phyloP scores from a whole-genome alignment of 1,140 invertebrate genomes.

The Goniozus legneri region DNA sequence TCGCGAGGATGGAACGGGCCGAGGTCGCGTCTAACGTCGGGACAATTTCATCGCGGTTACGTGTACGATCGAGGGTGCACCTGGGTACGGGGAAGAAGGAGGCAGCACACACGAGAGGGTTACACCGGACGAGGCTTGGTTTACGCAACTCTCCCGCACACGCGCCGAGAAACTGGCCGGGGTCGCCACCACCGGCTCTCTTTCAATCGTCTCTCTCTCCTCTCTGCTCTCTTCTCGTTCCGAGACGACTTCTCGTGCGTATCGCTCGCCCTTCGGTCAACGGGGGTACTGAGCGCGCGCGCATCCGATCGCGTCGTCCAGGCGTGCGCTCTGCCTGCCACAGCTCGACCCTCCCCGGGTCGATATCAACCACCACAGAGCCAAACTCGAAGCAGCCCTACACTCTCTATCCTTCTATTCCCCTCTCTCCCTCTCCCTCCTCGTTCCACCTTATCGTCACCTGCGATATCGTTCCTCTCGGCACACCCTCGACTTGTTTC shows the following conservation, averaged over 20 bases:
- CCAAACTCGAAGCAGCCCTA: no score
- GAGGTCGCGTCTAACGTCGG: no score
- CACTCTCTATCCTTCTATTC: slow-evolving; percentile 17
- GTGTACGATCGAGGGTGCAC: no score
- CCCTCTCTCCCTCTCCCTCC: slow-evolving; percentile 16
- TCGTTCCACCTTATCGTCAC: slow-evolving; percentile 4
- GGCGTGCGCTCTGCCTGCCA: slow-evolving; percentile 37
- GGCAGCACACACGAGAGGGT: no score
- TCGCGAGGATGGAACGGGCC: no score
- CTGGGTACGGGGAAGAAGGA: no score
- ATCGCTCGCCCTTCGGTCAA: slow-evolving; percentile 6
- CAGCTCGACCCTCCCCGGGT: slow-evolving; percentile 37
- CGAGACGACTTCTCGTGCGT: slow-evolving; percentile 13
- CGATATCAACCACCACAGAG: slow-evolving; percentile 47
- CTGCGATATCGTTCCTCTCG: slow-evolving; percentile 7
- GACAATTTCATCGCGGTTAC: no score
- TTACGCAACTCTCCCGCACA: slow-evolving; percentile 39
- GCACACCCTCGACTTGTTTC: not conserved
- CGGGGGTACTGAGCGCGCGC: slow-evolving; percentile 6
- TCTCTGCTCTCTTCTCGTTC: slow-evolving; percentile 1
- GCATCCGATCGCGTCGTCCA: slow-evolving; percentile 29
- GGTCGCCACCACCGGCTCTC: slow-evolving; percentile 41
- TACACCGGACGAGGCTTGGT: slow-evolving; percentile 18
- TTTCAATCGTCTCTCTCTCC: not conserved
- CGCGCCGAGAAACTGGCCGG: slow-evolving; percentile 50